Percentiles rank a stretch among this genome's conserved stretches.
Evolutionary conservation across 2,113 vertebrate species (phyloP).

Genomic region (Balaeniceps rex): DNA sequence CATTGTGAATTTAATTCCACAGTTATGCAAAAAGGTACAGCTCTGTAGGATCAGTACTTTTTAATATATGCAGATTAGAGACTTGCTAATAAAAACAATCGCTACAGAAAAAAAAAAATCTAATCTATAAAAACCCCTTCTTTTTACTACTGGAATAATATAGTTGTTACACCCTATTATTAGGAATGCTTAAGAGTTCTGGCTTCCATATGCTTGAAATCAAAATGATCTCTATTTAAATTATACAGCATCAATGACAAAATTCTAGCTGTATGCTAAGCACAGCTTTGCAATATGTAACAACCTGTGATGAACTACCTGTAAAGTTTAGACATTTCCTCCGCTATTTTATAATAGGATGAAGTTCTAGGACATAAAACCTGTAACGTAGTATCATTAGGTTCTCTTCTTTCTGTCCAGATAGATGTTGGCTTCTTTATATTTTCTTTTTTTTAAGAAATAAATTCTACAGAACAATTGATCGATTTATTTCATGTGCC

Average conservation of each 20-base stretch:
- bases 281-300: neutral
- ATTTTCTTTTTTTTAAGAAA: neutral
- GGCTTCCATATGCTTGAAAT: neutral
- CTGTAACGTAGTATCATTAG: neutral
- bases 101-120: neutral
- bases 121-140: fast-evolving
- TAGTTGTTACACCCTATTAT: neutral
- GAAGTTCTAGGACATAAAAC: neutral
- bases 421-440: neutral
- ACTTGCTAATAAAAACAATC: neutral
- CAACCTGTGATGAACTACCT: neutral
- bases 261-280: neutral
- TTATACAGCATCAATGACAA: neutral
- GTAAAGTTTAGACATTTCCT: neutral
- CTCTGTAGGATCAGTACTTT: neutral
- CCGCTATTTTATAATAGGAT: neutral
- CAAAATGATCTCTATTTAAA: neutral
- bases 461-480: neutral
- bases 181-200: neutral
- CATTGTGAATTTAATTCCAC: neutral
- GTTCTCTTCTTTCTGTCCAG: neutral
- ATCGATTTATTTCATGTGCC: neutral
- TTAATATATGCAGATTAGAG: neutral
- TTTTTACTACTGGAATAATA: neutral
- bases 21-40: neutral